Base-by-base conservation (phyloP, 2,797 vertebrate species). In the Galaxias olidus region DNA sequence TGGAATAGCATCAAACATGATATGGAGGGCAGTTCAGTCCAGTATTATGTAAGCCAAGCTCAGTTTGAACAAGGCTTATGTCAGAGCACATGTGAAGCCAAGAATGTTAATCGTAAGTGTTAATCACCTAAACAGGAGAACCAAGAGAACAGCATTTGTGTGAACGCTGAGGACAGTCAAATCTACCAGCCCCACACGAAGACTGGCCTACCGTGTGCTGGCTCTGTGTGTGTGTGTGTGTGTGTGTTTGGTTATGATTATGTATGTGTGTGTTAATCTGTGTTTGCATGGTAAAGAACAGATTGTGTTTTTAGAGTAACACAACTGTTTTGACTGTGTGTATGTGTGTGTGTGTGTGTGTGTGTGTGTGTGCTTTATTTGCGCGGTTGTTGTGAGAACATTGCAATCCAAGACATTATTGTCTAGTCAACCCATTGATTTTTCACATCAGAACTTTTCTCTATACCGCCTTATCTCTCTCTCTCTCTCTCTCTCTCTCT, bases 11-110 rank as follows among this genome's bases (percentile, higher is more conserved):
- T n/a, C n/a, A n/a, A n/a, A n/a, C n/a, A n/a, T n/a, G n/a, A n/a
- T n/a, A n/a, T n/a, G n/a, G n/a, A n/a, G n/a, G n/a, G n/a, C 47
- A 30, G 30, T 30, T 30, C 30, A 30, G 30, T 30, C 3, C 30
- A 30, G 30, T 5, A 10, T 76, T 71, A 64, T 14, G 14, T 60
- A 75, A 76, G 15, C 0, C 1, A 40, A 59, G 53, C n/a, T 1
- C 30, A 17, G 8, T 56, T 47, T 65, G 41, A 59, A 45, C 3
- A n/a, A 54, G 45, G 59, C 58, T 44, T 13, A 54, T 50, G 51
- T 52, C 72, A 58, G 51, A 19, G 50, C 59, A 60, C 50, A 55
- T 41, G 59, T 18, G 52, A 42, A 66, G 10, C 9, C 41, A 15
- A 42, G 58, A 59, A 66, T 66, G 65, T 66, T 66, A 66, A 59